Base-by-base conservation (phyloP, 1,140 invertebrate species). In the Euborellia annulipes region DNA sequence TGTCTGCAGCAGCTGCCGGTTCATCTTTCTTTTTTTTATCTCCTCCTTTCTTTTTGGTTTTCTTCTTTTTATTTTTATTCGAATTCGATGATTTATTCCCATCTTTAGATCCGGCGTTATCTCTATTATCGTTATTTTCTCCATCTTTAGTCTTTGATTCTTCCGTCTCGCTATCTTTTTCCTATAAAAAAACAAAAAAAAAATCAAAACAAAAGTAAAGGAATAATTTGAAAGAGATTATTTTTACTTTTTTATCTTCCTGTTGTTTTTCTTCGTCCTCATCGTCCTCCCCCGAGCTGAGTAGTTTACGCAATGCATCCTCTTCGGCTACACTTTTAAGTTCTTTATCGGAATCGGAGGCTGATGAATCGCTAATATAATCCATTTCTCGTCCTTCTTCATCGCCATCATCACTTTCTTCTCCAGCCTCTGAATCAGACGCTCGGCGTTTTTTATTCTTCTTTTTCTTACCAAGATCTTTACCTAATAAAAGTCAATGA, bases 361-460 rank as follows among this genome's bases (percentile, higher is more conserved):
- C 85, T 14, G 81, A 84, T 3, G 83, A 86, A 56, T 87, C 83
- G 2, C 82, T 85, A 54, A 87, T 85, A 53, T 89, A 89, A 62
- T 88, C 85, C 46, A 76, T 69, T 68, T 97, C 91, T 49, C 84
- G 65, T 1, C 90, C 90, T 69, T 97, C 92, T 58, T 86, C 88
- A 63, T 96, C 91, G 0, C 91, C 91, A 63, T 95, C 91, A 66
- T 95, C 91, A 57, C 89, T 94, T 62, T 97, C 92, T 63, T 97
- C 91, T 43, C 86, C 74, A 0, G 88, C 88, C 58, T 92, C 89
- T 53, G 84, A 78, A 55, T 93, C 81, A 0, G 87, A 78, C 49
- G 73, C 73, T 47, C 79, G 69, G 45, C 78, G 73, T 44, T 78
- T 79, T 56, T 87, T 86, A 27, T 6, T 11, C 11, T 11, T 4